Evolutionary conservation across 2,888 invertebrate genomes (phyloP), one percentile per base, ranked within the genome.

Genomic region (Cistogaster globosa): DNA sequence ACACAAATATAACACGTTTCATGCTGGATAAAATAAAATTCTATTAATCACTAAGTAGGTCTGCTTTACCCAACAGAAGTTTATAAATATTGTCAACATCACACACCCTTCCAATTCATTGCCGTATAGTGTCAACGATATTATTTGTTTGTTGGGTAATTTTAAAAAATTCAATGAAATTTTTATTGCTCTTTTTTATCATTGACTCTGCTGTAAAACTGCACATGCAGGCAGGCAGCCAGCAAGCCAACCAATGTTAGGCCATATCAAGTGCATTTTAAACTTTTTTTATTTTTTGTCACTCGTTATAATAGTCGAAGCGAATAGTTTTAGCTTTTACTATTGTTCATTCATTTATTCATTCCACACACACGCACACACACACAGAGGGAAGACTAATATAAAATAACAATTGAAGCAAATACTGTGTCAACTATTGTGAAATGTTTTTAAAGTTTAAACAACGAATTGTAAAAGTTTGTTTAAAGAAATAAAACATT

Each of bases 231-330:
- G 38, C 57, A 36, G 58, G 67, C 60, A 69, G 26, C 16, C 63
- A 71, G 16, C 26, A 48, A 36, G 58, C 58, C 60, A 69, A n/a
- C 16, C 62, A 48, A 51, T 38, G 48, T 57, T 65, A 51, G 76
- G 51, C 72, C 72, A 77, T 68, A 53, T 77, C 83, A 77, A 77
- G 71, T 77, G 68, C 62, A 78, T 83, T 74, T 72, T 45, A 20
- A 20, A 58, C 60, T 74, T 7, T 45, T 42, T 42, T 42, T 42
- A 42, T 42, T 42, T 42, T 4, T 4, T 42, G 51, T 9, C 18
- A 48, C 9, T 16, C 20, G 42, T 42, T 42, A 42, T 42, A 22
- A 45, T 26, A 20, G 22, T 62, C 14, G 14, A 14, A 62, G 12
- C 7, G 12, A n/a, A 18, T 48, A 57, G n/a, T 62, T 63, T 42